Evolutionary conservation across 2,113 vertebrate genomes (phyloP).

Genomic region (Glareola pratincola): DNA sequence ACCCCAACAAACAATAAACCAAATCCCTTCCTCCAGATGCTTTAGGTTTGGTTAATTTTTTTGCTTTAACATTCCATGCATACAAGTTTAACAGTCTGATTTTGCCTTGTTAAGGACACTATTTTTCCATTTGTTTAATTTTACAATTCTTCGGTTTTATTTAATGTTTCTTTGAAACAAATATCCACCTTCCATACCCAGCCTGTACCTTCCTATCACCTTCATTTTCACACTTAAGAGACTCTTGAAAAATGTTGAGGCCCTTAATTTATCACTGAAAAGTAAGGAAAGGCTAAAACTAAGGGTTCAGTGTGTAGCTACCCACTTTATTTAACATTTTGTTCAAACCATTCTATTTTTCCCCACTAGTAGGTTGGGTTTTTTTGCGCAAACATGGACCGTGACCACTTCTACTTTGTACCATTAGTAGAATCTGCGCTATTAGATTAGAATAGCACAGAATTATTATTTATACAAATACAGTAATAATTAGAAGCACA

Average conservation of each 20-base stretch:
- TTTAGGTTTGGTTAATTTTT: neutral
- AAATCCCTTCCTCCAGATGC: neutral
- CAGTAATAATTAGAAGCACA: neutral
- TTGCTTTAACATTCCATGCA: neutral
- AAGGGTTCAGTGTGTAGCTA: neutral
- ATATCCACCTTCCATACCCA: neutral
- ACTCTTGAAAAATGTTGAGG: neutral
- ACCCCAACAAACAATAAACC: neutral
- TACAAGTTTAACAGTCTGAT: neutral
- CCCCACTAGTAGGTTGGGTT: no score
- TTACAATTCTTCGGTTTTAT: neutral
- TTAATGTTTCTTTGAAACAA: neutral
- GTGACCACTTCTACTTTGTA: neutral
- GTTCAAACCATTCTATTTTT: neutral
- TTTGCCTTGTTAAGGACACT: neutral
- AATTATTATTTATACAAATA: neutral
- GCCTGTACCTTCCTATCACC: neutral
- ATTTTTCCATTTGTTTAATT: neutral
- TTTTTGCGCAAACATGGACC: neutral
- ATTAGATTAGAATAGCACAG: neutral
- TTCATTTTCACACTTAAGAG: neutral
- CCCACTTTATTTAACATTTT: neutral
- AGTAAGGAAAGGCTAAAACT: neutral
- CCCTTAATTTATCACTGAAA: neutral
- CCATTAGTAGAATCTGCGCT: neutral